These are phyloP conservation scores for Drosophila histrio DNA, from an alignment of 2,888 invertebrate genomes.

Conservation along the genomic window DNA sequence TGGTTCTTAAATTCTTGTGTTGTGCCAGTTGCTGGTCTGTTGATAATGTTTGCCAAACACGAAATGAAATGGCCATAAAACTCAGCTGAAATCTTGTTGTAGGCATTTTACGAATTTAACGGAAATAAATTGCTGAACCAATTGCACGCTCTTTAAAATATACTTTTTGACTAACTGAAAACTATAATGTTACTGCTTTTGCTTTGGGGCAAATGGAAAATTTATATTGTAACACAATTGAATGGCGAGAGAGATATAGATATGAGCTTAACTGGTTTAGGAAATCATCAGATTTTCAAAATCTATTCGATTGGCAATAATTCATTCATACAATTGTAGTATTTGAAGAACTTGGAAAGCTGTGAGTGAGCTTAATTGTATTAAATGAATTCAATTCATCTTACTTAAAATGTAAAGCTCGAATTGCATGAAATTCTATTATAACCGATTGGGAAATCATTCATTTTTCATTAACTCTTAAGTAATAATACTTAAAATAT, in stretches of 20 bases:
- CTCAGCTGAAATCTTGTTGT: constrained; percentile 25
- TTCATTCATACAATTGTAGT: background rate
- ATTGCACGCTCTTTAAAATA: constrained; percentile 56
- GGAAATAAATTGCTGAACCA: constrained; percentile 69
- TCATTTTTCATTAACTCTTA: too few species aligned
- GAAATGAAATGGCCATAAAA: constrained; percentile 73
- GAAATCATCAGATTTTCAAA: constrained; percentile 2
- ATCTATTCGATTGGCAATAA: background rate
- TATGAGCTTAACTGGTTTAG: constrained; percentile 11
- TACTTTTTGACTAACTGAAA: constrained; percentile 17
- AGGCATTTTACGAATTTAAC: constrained; percentile 58
- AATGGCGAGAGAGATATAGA: constrained; percentile 10
- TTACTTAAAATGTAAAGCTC: background rate
- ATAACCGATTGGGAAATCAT: too few species aligned
- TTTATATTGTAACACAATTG: constrained; percentile 41
- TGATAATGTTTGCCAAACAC: constrained; percentile 76
- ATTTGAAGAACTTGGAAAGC: background rate
- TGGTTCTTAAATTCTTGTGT: constrained; percentile 71
- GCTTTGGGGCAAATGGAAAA: constrained; percentile 3
- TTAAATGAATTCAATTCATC: background rate
- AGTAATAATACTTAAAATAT: too few species aligned
- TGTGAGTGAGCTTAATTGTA: background rate
- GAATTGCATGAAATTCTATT: background rate
- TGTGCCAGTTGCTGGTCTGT: constrained; percentile 45
- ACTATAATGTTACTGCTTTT: constrained; percentile 16